Conservation (phyloP, 1,140 invertebrate genomes). For the Cydia fagiglandana region DNA sequence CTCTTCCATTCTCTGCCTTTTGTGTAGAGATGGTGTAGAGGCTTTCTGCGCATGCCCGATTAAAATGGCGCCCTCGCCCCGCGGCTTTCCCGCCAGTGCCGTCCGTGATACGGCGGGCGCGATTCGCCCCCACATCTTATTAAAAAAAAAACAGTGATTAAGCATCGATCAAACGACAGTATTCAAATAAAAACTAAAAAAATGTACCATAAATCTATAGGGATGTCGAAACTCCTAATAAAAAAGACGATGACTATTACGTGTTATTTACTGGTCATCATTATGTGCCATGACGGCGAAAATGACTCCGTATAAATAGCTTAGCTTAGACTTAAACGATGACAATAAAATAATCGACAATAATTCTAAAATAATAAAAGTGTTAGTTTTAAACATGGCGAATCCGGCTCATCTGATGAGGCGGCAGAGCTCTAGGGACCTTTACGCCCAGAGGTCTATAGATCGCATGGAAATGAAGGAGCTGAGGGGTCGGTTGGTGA, state of each 20-base stretch:
- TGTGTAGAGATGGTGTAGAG: slow-evolving; percentile 27
- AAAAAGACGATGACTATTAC: slow-evolving; percentile 38
- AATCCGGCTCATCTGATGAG: slow-evolving; percentile 93
- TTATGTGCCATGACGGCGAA: slow-evolving; percentile 67
- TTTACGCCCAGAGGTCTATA: slow-evolving; percentile 88
- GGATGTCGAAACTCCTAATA: slow-evolving; percentile 40
- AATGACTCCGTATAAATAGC: slow-evolving; percentile 53
- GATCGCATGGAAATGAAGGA: slow-evolving; percentile 93
- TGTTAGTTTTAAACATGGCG: slow-evolving; percentile 83
- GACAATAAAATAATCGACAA: slow-evolving; percentile 39
- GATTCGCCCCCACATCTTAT: slow-evolving; percentile 37
- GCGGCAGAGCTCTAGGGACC: slow-evolving; percentile 90
- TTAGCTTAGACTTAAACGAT: slow-evolving; percentile 37
- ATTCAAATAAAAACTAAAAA: slow-evolving; percentile 36
- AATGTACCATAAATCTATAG: slow-evolving; percentile 50
- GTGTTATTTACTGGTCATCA: slow-evolving; percentile 49
- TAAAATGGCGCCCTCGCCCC: slow-evolving; percentile 39
- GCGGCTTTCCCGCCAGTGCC: slow-evolving; percentile 64
- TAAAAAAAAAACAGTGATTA: slow-evolving; percentile 27
- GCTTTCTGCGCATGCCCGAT: slow-evolving; percentile 54
- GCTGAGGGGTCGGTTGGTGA: slow-evolving; percentile 87
- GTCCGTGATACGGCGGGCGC: slow-evolving; percentile 43
- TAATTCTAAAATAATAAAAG: slow-evolving; percentile 34
- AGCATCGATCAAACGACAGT: slow-evolving; percentile 30
- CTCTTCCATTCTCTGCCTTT: slow-evolving; percentile 6